Conservation (phyloP, 2,888 invertebrate genomes). For the Lithophane leautieri region DNA sequence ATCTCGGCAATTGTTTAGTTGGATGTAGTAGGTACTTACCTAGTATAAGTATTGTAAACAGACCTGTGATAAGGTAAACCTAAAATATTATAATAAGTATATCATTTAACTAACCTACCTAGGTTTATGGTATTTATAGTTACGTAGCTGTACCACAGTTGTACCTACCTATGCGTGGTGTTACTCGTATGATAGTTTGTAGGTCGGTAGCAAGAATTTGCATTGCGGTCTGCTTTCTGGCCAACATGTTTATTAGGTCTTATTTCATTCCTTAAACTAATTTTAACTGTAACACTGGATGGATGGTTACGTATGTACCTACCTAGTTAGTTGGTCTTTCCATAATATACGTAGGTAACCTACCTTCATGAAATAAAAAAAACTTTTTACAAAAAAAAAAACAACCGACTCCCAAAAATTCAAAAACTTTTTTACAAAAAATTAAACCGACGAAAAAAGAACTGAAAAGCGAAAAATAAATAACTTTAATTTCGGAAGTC, state of each 20-base stretch:
- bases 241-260: not conserved
- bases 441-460: no score
- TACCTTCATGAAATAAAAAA: not conserved
- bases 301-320: not conserved
- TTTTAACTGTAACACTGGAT: not conserved
- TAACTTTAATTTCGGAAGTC: no score
- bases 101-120: not conserved
- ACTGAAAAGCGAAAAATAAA: no score
- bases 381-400: no score
- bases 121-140: not conserved
- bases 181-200: not conserved
- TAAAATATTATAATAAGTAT: no score
- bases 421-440: no score
- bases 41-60: not conserved
- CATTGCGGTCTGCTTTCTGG: not conserved
- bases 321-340: not conserved
- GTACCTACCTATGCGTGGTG: not conserved
- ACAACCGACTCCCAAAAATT: no score
- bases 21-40: no score
- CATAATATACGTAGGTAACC: not conserved
- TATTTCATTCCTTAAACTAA: constrained; percentile 12
- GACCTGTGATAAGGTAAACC: not conserved
- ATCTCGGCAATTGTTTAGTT: not conserved
- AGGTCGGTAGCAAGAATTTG: not conserved
- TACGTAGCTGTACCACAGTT: not conserved